phyloP scores from a whole-genome alignment of 2,888 invertebrate species.

The Calameuta filiformis region DNA sequence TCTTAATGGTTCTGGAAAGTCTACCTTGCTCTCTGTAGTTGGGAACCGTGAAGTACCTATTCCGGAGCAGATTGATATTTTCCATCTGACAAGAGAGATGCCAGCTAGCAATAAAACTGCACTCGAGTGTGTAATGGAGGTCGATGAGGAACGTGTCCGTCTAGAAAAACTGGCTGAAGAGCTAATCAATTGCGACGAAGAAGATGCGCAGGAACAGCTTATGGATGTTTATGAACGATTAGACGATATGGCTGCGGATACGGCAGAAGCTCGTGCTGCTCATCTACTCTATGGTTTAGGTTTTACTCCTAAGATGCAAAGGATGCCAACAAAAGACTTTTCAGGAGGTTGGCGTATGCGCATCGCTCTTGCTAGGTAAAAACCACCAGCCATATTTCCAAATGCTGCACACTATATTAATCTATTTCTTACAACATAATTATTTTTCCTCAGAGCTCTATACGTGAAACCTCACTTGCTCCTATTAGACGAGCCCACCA shows the following conservation, averaged over 20 bases:
- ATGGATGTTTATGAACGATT: slow-evolving; percentile 98
- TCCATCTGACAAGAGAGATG: slow-evolving; percentile 96
- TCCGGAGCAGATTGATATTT: slow-evolving; percentile 97
- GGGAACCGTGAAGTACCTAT: slow-evolving; percentile 96
- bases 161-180: slow-evolving; percentile 94
- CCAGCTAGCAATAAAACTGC: slow-evolving; percentile 98
- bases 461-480: slow-evolving; percentile 98
- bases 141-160: slow-evolving; percentile 91
- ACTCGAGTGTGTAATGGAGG: slow-evolving; percentile 96
- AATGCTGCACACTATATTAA: neutral
- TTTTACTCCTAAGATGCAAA: slow-evolving; percentile 89
- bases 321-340: slow-evolving; percentile 86
- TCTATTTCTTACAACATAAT: neutral
- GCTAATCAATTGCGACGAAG: slow-evolving; percentile 82
- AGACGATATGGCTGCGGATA: slow-evolving; percentile 96
- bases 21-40: slow-evolving; percentile 90
- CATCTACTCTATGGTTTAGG: slow-evolving; percentile 97
- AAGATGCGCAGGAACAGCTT: slow-evolving; percentile 92
- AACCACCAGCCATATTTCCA: slow-evolving; percentile 19
- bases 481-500: slow-evolving; percentile 97
- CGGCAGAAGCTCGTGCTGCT: slow-evolving; percentile 94
- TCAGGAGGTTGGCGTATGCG: slow-evolving; percentile 99
- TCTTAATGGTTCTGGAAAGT: slow-evolving; percentile 98
- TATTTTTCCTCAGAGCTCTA: slow-evolving; percentile 74
- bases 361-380: slow-evolving; percentile 86